Base-by-base conservation (phyloP, 1,140 invertebrate species). In the Brachionus paranguensis region DNA sequence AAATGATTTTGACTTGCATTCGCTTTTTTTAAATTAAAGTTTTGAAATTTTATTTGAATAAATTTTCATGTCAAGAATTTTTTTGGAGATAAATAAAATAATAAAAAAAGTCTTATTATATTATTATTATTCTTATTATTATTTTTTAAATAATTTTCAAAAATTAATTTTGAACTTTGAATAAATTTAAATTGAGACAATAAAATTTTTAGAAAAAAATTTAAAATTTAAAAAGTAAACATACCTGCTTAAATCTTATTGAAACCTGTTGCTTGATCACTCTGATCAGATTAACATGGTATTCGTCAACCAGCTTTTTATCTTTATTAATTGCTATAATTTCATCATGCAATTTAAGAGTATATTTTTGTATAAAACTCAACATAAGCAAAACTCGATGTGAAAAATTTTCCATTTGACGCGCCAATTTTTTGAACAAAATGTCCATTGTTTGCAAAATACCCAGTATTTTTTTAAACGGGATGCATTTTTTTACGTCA, bases 361-460 rank as follows among this genome's bases (percentile, higher is more conserved):
- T 91, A 11, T 93, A 87, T 37, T 92, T 91, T 2, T 92, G 91
- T 29, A 92, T 91, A 55, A 95, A 91, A 47, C 93, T 92, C 4
- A 95, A 87, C 7, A 95, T 88, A 33, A 96, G 89, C 85, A 93
- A 92, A 0, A 96, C 86, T 10, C 88, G 72, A 92, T 92, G 0
- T 91, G 90, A n/a, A 95, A 88, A 33, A 94, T 89, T 87, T 1
- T 92, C 89, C 88, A 95, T 92, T 70, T 93, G 91, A 12, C 93
- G 93, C 0, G 94, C 94, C 87, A 96, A 93, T 88, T 96, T 93
- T 88, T 95, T 93, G n/a, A 95, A 91, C 24, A 96, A 92, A 17
- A 94, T 92, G 53, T 93, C 92, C 53, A 96, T 89, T 5, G 95
- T 90, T 89, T 94, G 94, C 0, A 95, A 88, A 6, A 93, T 91